These are phyloP conservation scores for Adelphocoris suturalis DNA, from an alignment of 2,888 invertebrate species.

Conservation along the genomic window DNA sequence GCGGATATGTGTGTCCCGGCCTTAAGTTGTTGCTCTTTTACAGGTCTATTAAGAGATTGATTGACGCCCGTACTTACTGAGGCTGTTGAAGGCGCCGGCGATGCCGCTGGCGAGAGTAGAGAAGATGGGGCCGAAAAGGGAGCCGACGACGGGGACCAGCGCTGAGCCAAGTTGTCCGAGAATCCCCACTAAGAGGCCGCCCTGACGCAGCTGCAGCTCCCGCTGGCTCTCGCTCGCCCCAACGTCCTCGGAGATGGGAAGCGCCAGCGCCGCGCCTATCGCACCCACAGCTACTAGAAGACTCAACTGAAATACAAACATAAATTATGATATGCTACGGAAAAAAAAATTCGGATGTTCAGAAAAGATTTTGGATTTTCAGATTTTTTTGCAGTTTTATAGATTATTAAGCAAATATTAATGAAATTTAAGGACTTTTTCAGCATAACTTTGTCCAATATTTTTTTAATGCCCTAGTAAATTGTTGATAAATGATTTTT, in stretches of 20 bases:
- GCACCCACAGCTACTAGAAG: constrained; percentile 1
- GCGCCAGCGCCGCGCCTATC: constrained; percentile 35
- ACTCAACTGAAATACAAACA: constrained; percentile 18
- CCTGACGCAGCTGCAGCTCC: constrained; percentile 22
- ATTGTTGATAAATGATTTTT: too few species aligned
- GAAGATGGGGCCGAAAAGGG: constrained; percentile 62
- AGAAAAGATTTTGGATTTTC: too few species aligned
- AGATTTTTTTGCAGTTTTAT: too few species aligned
- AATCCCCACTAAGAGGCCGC: constrained; percentile 11
- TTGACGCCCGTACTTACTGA: constrained; percentile 58
- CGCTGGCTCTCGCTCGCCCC: background rate
- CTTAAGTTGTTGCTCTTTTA: too few species aligned
- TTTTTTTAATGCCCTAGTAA: too few species aligned
- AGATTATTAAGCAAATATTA: too few species aligned
- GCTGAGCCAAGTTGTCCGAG: constrained; percentile 61
- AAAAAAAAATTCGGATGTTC: too few species aligned
- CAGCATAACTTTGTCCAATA: too few species aligned
- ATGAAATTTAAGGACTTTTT: too few species aligned
- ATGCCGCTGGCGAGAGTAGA: constrained; percentile 65
- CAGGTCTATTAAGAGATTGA: too few species aligned
- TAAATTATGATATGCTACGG: too few species aligned
- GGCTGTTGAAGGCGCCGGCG: constrained; percentile 50
- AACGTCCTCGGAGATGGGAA: constrained; percentile 25
- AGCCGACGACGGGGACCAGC: constrained; percentile 57
- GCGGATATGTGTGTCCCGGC: too few species aligned